Base-by-base conservation (phyloP, 2,888 invertebrate genomes). In the Anagyrus pseudococci region DNA sequence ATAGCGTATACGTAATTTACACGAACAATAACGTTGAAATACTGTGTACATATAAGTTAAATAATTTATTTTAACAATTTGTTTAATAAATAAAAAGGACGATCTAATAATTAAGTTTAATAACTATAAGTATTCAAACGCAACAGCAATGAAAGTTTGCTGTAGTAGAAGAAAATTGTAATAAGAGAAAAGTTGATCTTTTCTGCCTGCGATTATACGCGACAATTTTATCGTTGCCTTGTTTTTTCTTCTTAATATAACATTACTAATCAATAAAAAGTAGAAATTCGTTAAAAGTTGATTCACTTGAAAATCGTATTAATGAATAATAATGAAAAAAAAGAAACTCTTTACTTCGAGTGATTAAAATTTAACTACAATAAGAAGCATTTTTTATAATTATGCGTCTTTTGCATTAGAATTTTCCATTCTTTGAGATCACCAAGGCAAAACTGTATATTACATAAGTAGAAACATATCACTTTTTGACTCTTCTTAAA, bases 71-170 rank as follows among this genome's bases (percentile, higher is more conserved):
- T 37, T 37, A 37, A 4, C 4, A 8, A 37, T 37, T 37, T 4
- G 10, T 13, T 37, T 2, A 37, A 37, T 8, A 37, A 37, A 2
- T 13, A 37, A 37, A n/a, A n/a, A n/a, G n/a, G n/a, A n/a, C n/a
- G n/a, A n/a, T n/a, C n/a, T n/a, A n/a, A n/a, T n/a, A n/a, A 37
- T 37, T 13, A 37, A 29, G 29, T 7, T 13, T 37, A 8, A 37
- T 15, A 44, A 55, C 44, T 46, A 46, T 33, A 25, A 56, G 25
- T 56, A 47, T 23, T 37, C 37, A 47, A 59, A 40, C 37, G 58
- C 19, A 52, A 52, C 46, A 59, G 52, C 58, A 59, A 59, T 46
- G 23, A 7, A 37, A 13, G 43, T 33, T 59, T 59, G 52, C 58
- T 59, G 58, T 53, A 22, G 43, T 50, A 33, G 29, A 41, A 49